phyloP scores from a whole-genome alignment of 2,113 vertebrate genomes.

The Bagarius yarrelli region DNA sequence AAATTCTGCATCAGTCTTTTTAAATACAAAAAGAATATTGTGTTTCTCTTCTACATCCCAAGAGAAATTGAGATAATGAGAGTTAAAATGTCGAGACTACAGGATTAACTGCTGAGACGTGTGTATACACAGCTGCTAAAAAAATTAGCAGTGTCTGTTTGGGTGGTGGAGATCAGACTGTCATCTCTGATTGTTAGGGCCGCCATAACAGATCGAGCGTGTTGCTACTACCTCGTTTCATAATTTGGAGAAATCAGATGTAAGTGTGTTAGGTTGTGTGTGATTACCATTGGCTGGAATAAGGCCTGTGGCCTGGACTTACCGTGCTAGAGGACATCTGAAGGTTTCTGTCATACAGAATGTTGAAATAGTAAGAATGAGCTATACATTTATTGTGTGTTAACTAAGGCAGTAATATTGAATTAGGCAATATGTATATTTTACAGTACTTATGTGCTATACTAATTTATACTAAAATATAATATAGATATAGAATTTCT shows the following conservation, averaged over 20 bases:
- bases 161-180: slow-evolving; percentile 2
- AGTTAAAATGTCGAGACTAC: background rate
- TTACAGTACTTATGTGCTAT: background rate
- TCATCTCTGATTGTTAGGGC: slow-evolving; percentile 32
- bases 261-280: slow-evolving; percentile 17
- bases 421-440: background rate
- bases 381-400: background rate
- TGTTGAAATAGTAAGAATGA: background rate
- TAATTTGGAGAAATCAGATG: background rate
- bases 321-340: slow-evolving; percentile 19
- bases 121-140: slow-evolving; percentile 40
- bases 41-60: background rate
- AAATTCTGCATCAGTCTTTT: background rate
- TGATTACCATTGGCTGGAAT: slow-evolving; percentile 2
- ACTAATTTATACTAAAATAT: too few species aligned
- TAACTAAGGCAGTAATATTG: background rate
- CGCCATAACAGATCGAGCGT: slow-evolving; percentile 45
- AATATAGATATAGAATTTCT: too few species aligned
- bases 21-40: background rate
- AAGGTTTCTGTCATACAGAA: slow-evolving; percentile 18
- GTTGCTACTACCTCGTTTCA: background rate
- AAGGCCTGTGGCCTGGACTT: background rate
- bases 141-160: slow-evolving; percentile 24
- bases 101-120: slow-evolving; percentile 36
- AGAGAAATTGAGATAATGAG: slow-evolving; percentile 24